A percentile compares a stretch with the other conserved stretches of the same genome.
Conservation (phyloP, 1,140 invertebrate genomes). For the Macrosteles quadrilineatus region DNA sequence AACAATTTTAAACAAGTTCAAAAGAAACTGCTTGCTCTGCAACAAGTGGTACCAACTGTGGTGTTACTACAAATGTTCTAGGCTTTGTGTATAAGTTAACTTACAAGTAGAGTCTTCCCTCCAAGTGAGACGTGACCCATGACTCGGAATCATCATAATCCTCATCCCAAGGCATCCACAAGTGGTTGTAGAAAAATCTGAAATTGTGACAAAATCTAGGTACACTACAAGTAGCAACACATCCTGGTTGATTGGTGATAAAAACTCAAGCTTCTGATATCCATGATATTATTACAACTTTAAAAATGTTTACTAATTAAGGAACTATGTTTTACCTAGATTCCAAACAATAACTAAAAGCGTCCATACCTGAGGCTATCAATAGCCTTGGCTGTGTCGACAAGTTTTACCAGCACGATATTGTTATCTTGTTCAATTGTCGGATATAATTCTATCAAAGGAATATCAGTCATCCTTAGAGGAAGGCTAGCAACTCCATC, state of each 20-base stretch:
- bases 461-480: background rate
- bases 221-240: background rate
- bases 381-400: background rate
- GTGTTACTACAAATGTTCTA: too few species aligned
- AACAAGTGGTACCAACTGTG: too few species aligned
- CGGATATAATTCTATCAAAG: slow-evolving; percentile 11
- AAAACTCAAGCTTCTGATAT: background rate
- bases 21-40: too few species aligned
- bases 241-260: background rate
- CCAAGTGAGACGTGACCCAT: background rate
- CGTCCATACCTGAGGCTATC: slow-evolving; percentile 5
- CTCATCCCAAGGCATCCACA: slow-evolving; percentile 14
- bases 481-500: background rate
- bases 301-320: background rate
- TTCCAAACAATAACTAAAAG: background rate
- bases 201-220: background rate
- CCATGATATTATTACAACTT: background rate
- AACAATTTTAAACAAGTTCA: too few species aligned
- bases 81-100: background rate
- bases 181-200: slow-evolving; percentile 8
- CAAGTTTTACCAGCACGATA: background rate
- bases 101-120: background rate
- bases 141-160: background rate
- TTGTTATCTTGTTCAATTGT: background rate
- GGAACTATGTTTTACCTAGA: background rate